Conservation (phyloP, 37 sponge, comb jelly and placozoan species). For the Sycon ciliatum region DNA sequence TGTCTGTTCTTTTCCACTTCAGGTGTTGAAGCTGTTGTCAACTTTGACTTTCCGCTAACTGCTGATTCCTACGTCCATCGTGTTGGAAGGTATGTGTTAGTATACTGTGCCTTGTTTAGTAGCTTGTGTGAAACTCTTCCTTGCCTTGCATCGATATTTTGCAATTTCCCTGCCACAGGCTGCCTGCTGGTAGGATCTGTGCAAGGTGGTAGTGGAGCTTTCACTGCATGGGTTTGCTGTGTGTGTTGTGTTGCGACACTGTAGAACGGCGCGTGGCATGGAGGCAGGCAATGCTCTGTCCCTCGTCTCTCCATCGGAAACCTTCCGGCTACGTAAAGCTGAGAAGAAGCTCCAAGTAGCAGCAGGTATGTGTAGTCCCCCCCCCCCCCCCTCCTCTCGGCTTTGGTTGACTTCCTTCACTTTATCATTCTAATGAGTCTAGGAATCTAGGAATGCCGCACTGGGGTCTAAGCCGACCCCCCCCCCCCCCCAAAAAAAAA, state of each 20-base stretch:
- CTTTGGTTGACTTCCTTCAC: no score
- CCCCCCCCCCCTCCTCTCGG: no score
- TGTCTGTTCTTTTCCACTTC: neutral
- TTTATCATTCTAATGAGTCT: no score
- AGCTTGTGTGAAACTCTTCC: neutral
- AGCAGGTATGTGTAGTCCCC: no score
- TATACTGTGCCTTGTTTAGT: neutral
- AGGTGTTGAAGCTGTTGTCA: constrained; percentile 82
- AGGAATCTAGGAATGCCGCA: no score
- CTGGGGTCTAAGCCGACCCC: no score
- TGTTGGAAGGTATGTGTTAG: constrained; percentile 70
- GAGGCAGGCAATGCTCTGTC: constrained; percentile 76
- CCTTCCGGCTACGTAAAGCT: constrained; percentile 19
- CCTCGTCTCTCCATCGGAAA: constrained; percentile 65
- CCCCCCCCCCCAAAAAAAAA: no score
- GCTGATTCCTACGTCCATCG: constrained; percentile 78
- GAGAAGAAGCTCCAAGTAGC: constrained; percentile 41
- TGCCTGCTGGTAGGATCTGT: no score
- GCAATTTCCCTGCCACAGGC: no score
- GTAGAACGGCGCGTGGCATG: constrained; percentile 78
- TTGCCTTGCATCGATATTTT: no score
- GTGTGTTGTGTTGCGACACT: neutral
- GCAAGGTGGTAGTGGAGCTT: no score
- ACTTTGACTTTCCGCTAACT: constrained; percentile 89
- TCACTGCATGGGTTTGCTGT: no score